Evolutionary conservation across 1,140 invertebrate genomes (phyloP), one percentile per base, ranked within the genome.

Genomic region (Drosophila yakuba): DNA sequence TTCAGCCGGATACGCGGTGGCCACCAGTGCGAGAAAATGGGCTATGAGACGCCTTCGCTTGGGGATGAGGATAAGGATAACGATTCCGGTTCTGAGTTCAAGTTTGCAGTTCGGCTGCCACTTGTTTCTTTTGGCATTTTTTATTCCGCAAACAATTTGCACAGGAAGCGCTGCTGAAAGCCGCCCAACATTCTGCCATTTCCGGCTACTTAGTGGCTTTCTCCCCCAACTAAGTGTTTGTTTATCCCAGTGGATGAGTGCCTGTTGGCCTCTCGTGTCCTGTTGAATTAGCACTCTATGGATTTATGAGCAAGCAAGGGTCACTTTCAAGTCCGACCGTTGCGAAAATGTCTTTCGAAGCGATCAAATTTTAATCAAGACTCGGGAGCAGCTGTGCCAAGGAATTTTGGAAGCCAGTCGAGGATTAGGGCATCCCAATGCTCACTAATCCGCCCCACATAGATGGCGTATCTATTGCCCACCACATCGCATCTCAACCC

Each of bases 201-300:
- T 85, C 78, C 81, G 63, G 74, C 74, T 80, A 71, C 82, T 86
- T 73, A 88, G 79, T 68, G 55, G 61, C 61, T 36, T 67, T 43
- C 51, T 41, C 25, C 12, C 32, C 12, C 35, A 12, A n/a, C 20
- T 12, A 36, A 38, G n/a, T 58, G 43, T 57, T 32, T 63, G 45
- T 41, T 23, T 56, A 47, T 50, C 20, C 56, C 11, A 48, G 36
- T 51, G 51, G 54, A 38, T 41, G 43, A 48, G 48, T 76, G 50
- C 51, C 23, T 63, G 20, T 28, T 28, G 41, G 35, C 66, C 50
- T 43, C 44, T 64, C 41, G 51, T 47, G 41, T n/a, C 57, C 55
- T 60, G 63, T 45, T 25, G 82, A 86, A 88, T 82, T 88, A 86
- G 60, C 78, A 78, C 82, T 75, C 64, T 71, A 74, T 66, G 72